Conservation (phyloP, 2,888 invertebrate genomes). For the Geophilus truncorum region DNA sequence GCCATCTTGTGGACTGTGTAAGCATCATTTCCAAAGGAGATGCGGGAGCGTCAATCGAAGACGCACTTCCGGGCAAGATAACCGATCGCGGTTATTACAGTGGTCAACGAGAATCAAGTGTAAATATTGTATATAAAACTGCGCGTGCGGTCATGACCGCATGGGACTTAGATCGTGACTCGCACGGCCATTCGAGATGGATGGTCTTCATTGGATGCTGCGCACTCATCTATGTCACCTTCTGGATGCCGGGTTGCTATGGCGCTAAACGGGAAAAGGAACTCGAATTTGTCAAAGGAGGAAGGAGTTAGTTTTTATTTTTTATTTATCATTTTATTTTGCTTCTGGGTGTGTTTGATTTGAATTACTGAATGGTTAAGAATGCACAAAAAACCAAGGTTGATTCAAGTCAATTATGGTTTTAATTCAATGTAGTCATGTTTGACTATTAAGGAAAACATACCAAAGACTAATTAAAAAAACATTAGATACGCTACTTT, state of each 20-base stretch:
- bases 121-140: background rate
- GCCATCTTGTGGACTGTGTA: background rate
- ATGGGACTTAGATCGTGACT: background rate
- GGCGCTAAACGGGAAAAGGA: background rate
- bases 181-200: background rate
- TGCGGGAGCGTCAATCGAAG: background rate
- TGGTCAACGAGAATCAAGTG: background rate
- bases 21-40: background rate
- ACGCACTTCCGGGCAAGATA: background rate
- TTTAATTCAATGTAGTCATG: background rate
- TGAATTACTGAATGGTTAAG: too few relatives aligned
- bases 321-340: background rate
- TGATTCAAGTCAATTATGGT: background rate
- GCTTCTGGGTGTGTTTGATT: background rate
- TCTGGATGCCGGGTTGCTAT: slow-evolving; percentile 7
- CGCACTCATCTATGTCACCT: background rate
- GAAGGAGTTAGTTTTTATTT: slow-evolving; percentile 30
- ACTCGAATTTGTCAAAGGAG: background rate
- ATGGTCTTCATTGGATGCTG: background rate
- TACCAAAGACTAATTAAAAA: background rate
- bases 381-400: too few relatives aligned
- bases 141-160: slow-evolving; percentile 12
- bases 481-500: background rate
- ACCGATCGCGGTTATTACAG: background rate
- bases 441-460: background rate